phyloP scores from a whole-genome alignment of 1,140 invertebrate genomes.

The Trichonephila clavipes region DNA sequence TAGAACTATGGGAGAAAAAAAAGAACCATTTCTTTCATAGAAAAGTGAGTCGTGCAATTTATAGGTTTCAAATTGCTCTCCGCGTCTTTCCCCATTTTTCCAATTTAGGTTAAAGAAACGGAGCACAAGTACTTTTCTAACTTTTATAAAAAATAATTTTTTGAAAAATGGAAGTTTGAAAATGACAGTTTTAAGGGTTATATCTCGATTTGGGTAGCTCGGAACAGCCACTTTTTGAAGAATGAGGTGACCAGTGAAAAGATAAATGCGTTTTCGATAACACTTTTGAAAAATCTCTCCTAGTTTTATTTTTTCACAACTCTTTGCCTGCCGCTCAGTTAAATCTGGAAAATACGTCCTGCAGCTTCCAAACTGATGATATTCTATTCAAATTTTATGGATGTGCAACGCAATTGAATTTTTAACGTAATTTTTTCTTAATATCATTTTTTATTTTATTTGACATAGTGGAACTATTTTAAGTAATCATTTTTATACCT shows the following conservation, averaged over 20 bases:
- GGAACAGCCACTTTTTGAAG: conserved; percentile 47
- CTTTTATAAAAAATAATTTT: conserved; percentile 52
- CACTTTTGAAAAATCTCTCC: conserved; percentile 58
- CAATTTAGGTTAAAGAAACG: conserved; percentile 19
- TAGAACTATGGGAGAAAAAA: no score
- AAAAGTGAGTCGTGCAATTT: not conserved
- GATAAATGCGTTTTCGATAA: conserved; percentile 73
- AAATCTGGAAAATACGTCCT: not conserved
- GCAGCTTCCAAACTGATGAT: not conserved
- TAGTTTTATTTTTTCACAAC: not conserved
- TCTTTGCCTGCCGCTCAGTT: not conserved
- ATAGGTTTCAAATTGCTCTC: conserved; percentile 46
- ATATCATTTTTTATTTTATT: no score
- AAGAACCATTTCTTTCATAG: not conserved
- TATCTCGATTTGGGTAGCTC: conserved; percentile 53
- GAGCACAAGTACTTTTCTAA: not conserved
- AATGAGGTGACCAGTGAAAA: conserved; percentile 52
- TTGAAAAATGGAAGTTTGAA: conserved; percentile 71
- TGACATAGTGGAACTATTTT: no score
- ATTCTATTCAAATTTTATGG: not conserved
- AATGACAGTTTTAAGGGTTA: conserved; percentile 72
- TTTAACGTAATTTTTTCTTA: no score
- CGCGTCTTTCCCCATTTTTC: not conserved
- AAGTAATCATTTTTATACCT: no score
- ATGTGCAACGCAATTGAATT: not conserved